phyloP scores from a whole-genome alignment of 2,113 vertebrate species.

The Cephalopholis sonnerati region DNA sequence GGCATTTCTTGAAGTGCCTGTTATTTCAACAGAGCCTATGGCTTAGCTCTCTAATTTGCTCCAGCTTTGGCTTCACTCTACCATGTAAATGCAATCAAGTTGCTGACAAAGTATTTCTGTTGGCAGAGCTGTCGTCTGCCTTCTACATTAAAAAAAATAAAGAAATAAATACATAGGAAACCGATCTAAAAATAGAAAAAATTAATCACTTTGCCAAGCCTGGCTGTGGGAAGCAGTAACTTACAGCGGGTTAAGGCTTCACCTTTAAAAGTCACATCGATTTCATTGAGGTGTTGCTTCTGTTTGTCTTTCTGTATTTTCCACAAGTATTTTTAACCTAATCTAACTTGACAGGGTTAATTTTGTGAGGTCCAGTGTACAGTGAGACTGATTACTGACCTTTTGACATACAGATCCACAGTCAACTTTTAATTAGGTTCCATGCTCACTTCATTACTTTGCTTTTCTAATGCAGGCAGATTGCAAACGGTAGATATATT shows the following conservation, averaged over 20 bases:
- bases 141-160: conserved; percentile 54
- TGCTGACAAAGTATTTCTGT: conserved; percentile 81
- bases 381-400: conserved; percentile 71
- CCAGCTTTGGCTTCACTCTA: conserved; percentile 74
- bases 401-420: conserved; percentile 61
- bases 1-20: conserved; percentile 55
- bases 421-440: conserved; percentile 75
- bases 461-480: conserved; percentile 64
- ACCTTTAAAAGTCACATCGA: conserved; percentile 48
- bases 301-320: conserved; percentile 34
- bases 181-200: conserved; percentile 75
- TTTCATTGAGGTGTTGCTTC: conserved; percentile 26
- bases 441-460: conserved; percentile 67
- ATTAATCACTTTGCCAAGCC: conserved; percentile 55
- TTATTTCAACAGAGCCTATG: conserved; percentile 65
- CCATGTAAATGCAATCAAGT: conserved; percentile 81
- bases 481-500: conserved; percentile 67
- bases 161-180: conserved; percentile 61
- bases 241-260: conserved; percentile 45
- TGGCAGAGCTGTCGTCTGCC: conserved; percentile 67
- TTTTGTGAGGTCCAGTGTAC: conserved; percentile 56
- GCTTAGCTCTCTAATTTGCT: conserved; percentile 72
- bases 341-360: conserved; percentile 79
- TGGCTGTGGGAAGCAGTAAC: conserved; percentile 35
- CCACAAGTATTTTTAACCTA: conserved; percentile 53